Percentiles rank a stretch among this genome's conserved stretches.
Conservation (phyloP, 2,797 vertebrate species). For the Erpetoichthys calabaricus region DNA sequence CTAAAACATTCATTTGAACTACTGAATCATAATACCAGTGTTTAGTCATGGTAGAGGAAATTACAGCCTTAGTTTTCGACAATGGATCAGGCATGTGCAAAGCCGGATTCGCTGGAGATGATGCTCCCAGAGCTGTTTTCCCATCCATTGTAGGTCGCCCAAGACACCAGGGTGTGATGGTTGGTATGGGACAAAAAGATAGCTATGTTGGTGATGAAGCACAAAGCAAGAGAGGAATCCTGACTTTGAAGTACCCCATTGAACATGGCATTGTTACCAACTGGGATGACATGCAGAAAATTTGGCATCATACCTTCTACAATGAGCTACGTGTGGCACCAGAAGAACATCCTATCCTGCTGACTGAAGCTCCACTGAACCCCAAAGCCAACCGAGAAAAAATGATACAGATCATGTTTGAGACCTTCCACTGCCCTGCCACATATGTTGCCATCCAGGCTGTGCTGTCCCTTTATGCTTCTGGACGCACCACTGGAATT, state of each 20-base stretch:
- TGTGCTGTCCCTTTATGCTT: too few species aligned
- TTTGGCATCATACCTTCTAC: constrained; percentile 26
- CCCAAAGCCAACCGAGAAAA: constrained; percentile 67
- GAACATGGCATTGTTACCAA: constrained; percentile 97
- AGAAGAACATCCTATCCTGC: constrained; percentile 58
- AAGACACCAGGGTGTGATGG: constrained; percentile 78
- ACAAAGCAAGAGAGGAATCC: constrained; percentile 88
- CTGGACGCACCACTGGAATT: too few species aligned
- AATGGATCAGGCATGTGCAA: constrained; percentile 62
- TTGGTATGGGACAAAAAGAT: constrained; percentile 96
- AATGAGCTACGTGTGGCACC: constrained; percentile 17
- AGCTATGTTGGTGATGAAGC: constrained; percentile 89
- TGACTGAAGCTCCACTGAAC: constrained; percentile 62
- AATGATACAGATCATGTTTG: constrained; percentile 53
- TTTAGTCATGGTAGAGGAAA: constrained; percentile 31
- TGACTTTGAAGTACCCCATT: constrained; percentile 93
- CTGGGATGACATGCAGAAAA: constrained; percentile 97
- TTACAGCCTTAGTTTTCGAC: constrained; percentile 53
- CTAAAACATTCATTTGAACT: too few species aligned
- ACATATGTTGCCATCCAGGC: too few species aligned
- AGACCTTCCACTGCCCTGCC: too few species aligned
- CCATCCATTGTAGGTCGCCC: too few species aligned
- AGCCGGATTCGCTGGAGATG: constrained; percentile 54
- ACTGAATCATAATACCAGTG: too few species aligned
- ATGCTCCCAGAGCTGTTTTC: constrained; percentile 33